Conservation (phyloP, 2,888 invertebrate genomes). For the Eupithecia insigniata region DNA sequence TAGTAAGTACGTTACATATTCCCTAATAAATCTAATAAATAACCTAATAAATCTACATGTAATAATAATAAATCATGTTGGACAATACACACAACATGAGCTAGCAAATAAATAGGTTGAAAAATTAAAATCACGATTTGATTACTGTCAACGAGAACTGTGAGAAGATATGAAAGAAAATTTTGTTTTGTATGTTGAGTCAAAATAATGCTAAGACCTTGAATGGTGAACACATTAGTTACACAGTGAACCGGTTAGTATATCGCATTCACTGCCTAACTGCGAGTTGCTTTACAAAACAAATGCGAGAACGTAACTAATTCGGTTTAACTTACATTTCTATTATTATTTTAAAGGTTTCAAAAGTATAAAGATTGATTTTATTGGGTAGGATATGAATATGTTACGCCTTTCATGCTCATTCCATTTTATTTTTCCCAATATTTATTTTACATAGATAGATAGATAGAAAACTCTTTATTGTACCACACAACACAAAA, state of each 20-base stretch:
- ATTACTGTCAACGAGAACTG: not conserved
- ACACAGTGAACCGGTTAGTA: no score
- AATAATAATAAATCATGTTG: not conserved
- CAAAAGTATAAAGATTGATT: not conserved
- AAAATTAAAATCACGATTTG: no score
- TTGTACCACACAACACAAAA: no score
- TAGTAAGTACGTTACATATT: no score
- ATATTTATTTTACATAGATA: not conserved
- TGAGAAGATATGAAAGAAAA: not conserved
- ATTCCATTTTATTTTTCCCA: not conserved
- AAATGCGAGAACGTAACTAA: not conserved
- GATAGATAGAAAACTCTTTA: no score
- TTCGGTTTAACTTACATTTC: not conserved
- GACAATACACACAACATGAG: not conserved
- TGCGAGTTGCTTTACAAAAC: not conserved
- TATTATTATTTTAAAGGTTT: not conserved
- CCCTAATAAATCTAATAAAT: no score
- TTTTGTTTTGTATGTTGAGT: not conserved
- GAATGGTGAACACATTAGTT: not conserved
- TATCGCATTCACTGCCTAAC: no score
- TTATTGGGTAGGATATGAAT: not conserved
- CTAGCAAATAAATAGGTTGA: no score
- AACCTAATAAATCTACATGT: no score
- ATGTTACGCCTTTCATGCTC: not conserved
- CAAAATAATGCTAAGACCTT: not conserved